Percentiles rank a stretch among this genome's conserved stretches.
Conservation (phyloP, 2,797 vertebrate genomes). For the Spheniscus humboldti region DNA sequence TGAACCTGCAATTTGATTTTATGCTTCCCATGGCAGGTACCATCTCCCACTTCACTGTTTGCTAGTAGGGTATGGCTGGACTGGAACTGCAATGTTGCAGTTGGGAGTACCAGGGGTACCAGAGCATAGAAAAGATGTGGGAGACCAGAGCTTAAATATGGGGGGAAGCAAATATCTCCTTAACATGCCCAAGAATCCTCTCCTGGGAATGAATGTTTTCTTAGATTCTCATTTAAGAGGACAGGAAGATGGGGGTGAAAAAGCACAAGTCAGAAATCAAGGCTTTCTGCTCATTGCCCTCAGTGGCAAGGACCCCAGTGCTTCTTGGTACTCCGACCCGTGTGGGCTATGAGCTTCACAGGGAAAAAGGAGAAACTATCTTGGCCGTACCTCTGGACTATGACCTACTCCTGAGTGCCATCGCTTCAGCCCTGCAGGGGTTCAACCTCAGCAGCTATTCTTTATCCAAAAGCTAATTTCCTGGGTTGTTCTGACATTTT, state of each 20-base stretch:
- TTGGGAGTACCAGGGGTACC: not conserved
- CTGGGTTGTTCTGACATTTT: not conserved
- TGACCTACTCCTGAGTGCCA: not conserved
- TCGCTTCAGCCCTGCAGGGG: not conserved
- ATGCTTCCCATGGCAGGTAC: not conserved
- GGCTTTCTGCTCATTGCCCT: not conserved
- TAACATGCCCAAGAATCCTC: not conserved
- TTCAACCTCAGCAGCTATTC: not conserved
- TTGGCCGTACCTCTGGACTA: not conserved
- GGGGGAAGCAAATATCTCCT: not conserved
- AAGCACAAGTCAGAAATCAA: not conserved
- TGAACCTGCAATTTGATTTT: not conserved
- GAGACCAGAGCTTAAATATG: not conserved
- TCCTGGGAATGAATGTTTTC: not conserved
- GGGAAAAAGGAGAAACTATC: not conserved
- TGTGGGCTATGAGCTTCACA: not conserved
- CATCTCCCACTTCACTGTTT: not conserved
- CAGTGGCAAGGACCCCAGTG: not conserved
- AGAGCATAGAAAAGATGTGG: not conserved
- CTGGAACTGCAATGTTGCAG: not conserved
- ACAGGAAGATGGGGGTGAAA: not conserved
- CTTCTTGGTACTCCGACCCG: not conserved
- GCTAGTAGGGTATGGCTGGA: not conserved
- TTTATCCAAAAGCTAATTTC: not conserved
- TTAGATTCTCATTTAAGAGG: not conserved